Base-by-base conservation (phyloP, 2,113 vertebrate species). In the human (Homo sapiens) region DNA sequence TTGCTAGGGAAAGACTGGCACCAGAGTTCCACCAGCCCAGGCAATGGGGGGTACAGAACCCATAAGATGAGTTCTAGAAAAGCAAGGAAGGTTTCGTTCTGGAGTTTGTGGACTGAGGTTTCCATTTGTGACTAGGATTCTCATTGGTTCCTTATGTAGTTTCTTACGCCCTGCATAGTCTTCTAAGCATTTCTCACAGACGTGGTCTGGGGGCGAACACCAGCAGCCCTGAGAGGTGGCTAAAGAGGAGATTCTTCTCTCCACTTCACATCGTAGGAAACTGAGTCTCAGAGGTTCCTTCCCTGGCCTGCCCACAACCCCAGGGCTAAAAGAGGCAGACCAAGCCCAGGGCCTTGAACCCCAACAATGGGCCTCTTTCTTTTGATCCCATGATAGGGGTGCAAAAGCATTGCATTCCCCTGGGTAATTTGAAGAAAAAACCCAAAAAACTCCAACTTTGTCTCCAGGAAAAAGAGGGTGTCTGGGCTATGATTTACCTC, bases 131-230 rank as follows among this genome's bases (percentile, higher is more conserved):
- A 14, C n/a, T 55, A 7, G 32, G 16, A 27, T 30, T 68, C 48
- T 48, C 1, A 4, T 23, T 73, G 52, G n/a, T 57, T 83, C 43
- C 12, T 22, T 30, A 0, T 2, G 13, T 23, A 12, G 52, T 64
- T 87, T 83, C 59, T 66, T 16, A 14, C 0, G 0, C 52, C 61
- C n/a, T 18, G 23, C 22, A 11, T 5, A 18, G 66, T 48, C 23
- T 89, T 27, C 52, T 20, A 23, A 22, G 43, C 3, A 1, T 78
- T 52, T 75, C 30, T 89, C 72, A n/a, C 66, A 17, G 50, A 43
- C 0, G 1, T 7, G 76, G 6, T 30, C 35, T 59, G 14, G 3
- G 76, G 6, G 23, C 40, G 57, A 11, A 4, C 2, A 55, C 5
- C 1, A 0, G 25, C 2, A 52, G 45, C 45, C 27, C 78, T 30